Percentiles rank a stretch among this genome's conserved stretches.
These are phyloP conservation scores for Pterois miles DNA, from an alignment of 2,797 vertebrate species.

Conservation along the genomic window DNA sequence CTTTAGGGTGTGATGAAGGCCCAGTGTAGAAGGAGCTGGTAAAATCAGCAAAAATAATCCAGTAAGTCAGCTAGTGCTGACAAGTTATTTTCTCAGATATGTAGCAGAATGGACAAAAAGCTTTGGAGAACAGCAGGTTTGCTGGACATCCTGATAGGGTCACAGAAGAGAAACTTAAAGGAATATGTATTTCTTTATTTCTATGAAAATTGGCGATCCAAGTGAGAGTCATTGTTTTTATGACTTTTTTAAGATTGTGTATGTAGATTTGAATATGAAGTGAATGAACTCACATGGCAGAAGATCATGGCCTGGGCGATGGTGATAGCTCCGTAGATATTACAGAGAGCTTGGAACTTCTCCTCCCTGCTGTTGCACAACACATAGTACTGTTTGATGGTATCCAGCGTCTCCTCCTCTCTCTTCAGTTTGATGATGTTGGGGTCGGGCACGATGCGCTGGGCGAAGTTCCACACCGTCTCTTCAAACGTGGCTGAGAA, in stretches of 20 bases:
- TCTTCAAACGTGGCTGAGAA: conserved; percentile 99
- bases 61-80: not conserved
- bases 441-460: conserved; percentile 95
- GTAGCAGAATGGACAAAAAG: not conserved
- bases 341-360: conserved; percentile 96
- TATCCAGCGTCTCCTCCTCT: conserved; percentile 97
- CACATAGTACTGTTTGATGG: conserved; percentile 98
- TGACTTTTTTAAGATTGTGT: not conserved
- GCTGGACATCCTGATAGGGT: not conserved
- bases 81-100: not conserved
- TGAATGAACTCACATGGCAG: conserved; percentile 90
- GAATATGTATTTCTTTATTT: not conserved
- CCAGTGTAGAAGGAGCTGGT: not conserved
- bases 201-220: not conserved
- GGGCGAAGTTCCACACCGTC: conserved; percentile 94
- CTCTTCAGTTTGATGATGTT: conserved; percentile 97
- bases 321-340: conserved; percentile 96
- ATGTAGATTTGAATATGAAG: not conserved
- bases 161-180: not conserved
- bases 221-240: not conserved
- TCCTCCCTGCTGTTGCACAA: conserved; percentile 92
- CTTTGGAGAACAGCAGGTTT: not conserved
- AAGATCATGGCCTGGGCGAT: conserved; percentile 99
- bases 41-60: not conserved
- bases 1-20: not conserved